Conservation (phyloP, 2,888 invertebrate genomes). For the Anorthoa munda region DNA sequence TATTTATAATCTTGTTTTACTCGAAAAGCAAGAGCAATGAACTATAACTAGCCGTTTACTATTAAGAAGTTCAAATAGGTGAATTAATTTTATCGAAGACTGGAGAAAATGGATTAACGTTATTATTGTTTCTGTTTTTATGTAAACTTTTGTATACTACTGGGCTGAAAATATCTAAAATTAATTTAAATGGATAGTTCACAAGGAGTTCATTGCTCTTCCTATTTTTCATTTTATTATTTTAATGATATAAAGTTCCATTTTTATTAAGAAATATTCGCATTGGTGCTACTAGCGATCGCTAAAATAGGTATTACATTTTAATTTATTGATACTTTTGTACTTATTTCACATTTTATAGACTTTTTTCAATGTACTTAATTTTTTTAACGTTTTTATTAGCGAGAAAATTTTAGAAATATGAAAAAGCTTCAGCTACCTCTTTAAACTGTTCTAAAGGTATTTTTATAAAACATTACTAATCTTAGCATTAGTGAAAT, state of each 20-base stretch:
- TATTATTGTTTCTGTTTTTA: conserved; percentile 13
- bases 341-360: conserved; percentile 69
- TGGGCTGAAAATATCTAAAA: neutral
- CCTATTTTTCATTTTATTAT: conserved; percentile 28
- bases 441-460: conserved; percentile 85
- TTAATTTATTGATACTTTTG: conserved; percentile 66
- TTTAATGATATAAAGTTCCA: conserved; percentile 60
- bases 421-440: conserved; percentile 85
- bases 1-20: conserved; percentile 57
- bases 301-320: conserved; percentile 76
- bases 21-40: conserved; percentile 63
- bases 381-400: conserved; percentile 75
- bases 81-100: conserved; percentile 25
- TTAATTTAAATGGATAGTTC: neutral
- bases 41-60: conserved; percentile 31
- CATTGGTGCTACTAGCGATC: conserved; percentile 87
- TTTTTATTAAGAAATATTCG: conserved; percentile 75
- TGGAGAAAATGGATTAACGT: conserved; percentile 12
- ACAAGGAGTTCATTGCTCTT: conserved; percentile 27
- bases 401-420: conserved; percentile 75
- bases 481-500: conserved; percentile 79
- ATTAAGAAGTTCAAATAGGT: conserved; percentile 28
- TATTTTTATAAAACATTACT: conserved; percentile 86
- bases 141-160: neutral
- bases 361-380: conserved; percentile 81